Percentiles rank a stretch among this genome's conserved stretches.
Conservation (phyloP, 2,113 vertebrate genomes). For the Myrmecobius fasciatus region DNA sequence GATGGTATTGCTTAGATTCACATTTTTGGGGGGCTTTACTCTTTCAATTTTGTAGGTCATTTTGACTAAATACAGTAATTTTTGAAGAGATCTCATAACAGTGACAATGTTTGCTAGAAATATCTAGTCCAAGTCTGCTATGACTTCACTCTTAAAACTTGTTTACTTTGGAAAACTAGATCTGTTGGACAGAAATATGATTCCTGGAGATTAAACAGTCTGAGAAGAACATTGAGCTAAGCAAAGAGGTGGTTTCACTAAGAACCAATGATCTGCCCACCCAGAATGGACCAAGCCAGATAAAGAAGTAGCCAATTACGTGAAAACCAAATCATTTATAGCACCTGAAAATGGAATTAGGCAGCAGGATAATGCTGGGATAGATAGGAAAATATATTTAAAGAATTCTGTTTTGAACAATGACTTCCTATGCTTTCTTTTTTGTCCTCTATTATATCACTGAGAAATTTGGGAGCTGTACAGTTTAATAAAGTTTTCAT, state of each 20-base stretch:
- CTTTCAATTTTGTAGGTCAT: conserved; percentile 39
- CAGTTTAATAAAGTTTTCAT: neutral
- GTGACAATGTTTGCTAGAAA: conserved; percentile 34
- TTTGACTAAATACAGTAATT: conserved; percentile 2
- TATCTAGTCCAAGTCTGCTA: conserved; percentile 23
- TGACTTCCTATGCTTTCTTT: conserved; percentile 20
- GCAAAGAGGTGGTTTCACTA: conserved; percentile 45
- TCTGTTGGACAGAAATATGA: conserved; percentile 71
- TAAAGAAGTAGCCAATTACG: conserved; percentile 31
- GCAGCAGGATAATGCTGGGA: neutral
- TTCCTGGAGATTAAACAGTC: conserved; percentile 65
- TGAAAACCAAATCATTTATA: conserved; percentile 32
- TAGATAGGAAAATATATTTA: conserved; percentile 15
- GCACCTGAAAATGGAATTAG: conserved; percentile 40
- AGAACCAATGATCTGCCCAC: conserved; percentile 52
- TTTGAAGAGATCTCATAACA: conserved; percentile 15
- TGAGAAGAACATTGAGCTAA: conserved; percentile 65
- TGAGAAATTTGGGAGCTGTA: conserved; percentile 9
- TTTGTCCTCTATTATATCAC: conserved; percentile 9
- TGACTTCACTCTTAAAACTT: conserved; percentile 50
- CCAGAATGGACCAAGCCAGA: conserved; percentile 53
- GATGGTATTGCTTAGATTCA: conserved; percentile 54
- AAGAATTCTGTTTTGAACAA: conserved; percentile 43
- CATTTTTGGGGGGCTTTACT: conserved; percentile 42
- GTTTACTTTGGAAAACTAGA: conserved; percentile 56